Percentiles rank a stretch among this genome's conserved stretches.
Evolutionary conservation across 2,888 invertebrate genomes (phyloP).

Genomic region (Schizaphis graminum): DNA sequence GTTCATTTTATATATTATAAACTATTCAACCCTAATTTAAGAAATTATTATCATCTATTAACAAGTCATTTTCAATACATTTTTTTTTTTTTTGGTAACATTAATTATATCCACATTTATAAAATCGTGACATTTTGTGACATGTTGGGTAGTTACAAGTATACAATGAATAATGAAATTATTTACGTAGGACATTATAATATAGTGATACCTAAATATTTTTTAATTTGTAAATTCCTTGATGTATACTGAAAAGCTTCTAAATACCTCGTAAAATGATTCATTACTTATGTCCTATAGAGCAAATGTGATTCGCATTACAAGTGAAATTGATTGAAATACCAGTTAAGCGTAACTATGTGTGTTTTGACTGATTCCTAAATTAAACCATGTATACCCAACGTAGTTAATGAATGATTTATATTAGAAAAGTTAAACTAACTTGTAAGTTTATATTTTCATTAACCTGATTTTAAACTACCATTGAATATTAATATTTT

Average conservation of each 20-base stretch:
- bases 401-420: not conserved
- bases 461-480: not conserved
- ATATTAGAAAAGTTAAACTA: conserved; percentile 3
- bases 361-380: not conserved
- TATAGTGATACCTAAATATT: not conserved
- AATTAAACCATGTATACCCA: not conserved
- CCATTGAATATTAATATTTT: not conserved
- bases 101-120: not conserved
- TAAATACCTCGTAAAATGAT: not conserved
- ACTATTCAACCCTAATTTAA: not conserved
- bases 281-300: not conserved
- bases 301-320: not conserved
- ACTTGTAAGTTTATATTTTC: not conserved
- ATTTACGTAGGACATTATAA: not conserved
- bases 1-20: too few species aligned
- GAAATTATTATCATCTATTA: not conserved
- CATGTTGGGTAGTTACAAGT: not conserved
- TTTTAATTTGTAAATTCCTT: not conserved
- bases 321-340: conserved; percentile 24
- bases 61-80: not conserved
- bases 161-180: not conserved
- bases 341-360: not conserved
- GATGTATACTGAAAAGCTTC: not conserved
- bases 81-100: not conserved
- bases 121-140: not conserved